These are phyloP conservation scores for Ormyrus pomaceus DNA, from an alignment of 2,888 invertebrate species.

Conservation along the genomic window DNA sequence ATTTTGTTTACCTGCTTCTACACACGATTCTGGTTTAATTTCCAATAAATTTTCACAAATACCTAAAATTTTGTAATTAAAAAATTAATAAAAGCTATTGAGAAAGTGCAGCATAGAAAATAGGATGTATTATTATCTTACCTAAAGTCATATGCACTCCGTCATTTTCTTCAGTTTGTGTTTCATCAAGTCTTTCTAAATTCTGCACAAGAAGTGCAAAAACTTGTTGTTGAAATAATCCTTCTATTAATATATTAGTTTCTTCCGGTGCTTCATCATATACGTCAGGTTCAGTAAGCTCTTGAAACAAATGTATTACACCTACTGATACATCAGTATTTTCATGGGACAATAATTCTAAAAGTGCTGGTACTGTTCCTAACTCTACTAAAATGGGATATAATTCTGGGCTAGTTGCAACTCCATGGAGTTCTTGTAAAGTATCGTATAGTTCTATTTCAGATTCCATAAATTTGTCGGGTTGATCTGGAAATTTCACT, in stretches of 20 bases:
- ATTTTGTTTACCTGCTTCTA: constrained; percentile 93
- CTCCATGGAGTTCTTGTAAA: constrained; percentile 91
- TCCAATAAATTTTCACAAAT: constrained; percentile 97
- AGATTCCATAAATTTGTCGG: constrained; percentile 98
- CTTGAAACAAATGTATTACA: constrained; percentile 85
- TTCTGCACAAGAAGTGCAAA: constrained; percentile 94
- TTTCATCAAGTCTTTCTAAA: constrained; percentile 94
- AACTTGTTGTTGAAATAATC: constrained; percentile 92
- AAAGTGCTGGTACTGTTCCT: constrained; percentile 91
- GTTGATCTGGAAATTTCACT: constrained; percentile 97
- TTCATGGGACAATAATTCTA: constrained; percentile 95
- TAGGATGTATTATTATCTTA: constrained; percentile 66
- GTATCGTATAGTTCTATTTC: constrained; percentile 95
- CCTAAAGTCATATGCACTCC: constrained; percentile 96
- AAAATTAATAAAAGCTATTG: constrained; percentile 72
- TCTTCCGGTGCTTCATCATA: constrained; percentile 96
- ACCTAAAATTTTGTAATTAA: constrained; percentile 77
- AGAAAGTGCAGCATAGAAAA: constrained; percentile 3
- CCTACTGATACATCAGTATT: constrained; percentile 95
- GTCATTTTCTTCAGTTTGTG: constrained; percentile 94
- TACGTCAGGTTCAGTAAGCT: constrained; percentile 97
- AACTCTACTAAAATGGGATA: constrained; percentile 94
- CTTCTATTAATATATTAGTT: constrained; percentile 90
- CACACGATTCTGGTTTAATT: constrained; percentile 88
- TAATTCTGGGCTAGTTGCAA: constrained; percentile 96